Percentiles rank a stretch among this genome's conserved stretches.
Conservation (phyloP, 2,797 vertebrate genomes). For the Notamacropus eugenii region DNA sequence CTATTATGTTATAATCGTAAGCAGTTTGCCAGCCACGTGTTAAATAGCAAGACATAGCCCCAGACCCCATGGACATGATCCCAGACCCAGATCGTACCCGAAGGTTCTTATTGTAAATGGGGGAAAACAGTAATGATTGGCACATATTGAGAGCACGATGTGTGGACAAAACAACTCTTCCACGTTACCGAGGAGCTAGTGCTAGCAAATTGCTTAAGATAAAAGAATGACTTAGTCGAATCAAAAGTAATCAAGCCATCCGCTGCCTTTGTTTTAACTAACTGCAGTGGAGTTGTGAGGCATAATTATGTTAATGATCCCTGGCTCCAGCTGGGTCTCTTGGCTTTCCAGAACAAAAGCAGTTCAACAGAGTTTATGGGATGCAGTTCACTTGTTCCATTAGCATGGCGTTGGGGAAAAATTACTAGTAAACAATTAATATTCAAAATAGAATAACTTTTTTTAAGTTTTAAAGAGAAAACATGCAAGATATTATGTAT, state of each 20-base stretch:
- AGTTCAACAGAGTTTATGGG: slow-evolving; percentile 66
- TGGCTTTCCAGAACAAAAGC: slow-evolving; percentile 72
- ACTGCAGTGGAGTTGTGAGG: slow-evolving; percentile 69
- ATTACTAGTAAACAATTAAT: slow-evolving; percentile 27
- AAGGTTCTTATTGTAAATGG: slow-evolving; percentile 20
- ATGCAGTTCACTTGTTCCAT: slow-evolving; percentile 39
- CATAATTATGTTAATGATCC: slow-evolving; percentile 75
- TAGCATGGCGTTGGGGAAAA: slow-evolving; percentile 56
- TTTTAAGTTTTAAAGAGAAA: slow-evolving; percentile 14
- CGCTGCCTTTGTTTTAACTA: slow-evolving; percentile 77
- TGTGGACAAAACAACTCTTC: slow-evolving; percentile 11
- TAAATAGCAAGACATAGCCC: neutral
- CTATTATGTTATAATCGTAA: neutral
- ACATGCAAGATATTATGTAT: neutral
- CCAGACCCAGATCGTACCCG: slow-evolving; percentile 37
- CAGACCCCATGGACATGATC: slow-evolving; percentile 31
- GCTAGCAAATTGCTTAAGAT: slow-evolving; percentile 11
- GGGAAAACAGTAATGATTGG: neutral
- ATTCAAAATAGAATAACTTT: slow-evolving; percentile 28
- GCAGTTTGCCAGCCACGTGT: neutral
- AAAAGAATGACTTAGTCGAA: neutral
- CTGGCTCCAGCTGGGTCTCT: slow-evolving; percentile 75
- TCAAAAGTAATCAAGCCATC: slow-evolving; percentile 49
- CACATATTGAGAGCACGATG: slow-evolving; percentile 1
- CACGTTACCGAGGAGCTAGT: neutral